A percentile compares a stretch with the other conserved stretches of the same genome.
Conservation (phyloP, 1,140 invertebrate species). For the Adoxophyes honmai region DNA sequence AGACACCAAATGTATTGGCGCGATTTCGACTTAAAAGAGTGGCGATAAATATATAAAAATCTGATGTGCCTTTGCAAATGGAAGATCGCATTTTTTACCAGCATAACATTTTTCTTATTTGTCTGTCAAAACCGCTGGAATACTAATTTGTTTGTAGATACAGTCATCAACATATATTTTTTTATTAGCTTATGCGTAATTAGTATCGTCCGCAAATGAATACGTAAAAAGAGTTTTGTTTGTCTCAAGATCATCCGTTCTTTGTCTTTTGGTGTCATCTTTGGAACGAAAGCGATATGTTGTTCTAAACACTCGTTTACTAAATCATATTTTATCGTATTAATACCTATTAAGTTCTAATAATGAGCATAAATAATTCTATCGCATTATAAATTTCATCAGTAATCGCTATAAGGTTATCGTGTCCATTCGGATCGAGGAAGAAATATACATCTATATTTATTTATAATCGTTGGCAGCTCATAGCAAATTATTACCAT, state of each 20-base stretch:
- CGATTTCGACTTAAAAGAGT: constrained; percentile 52
- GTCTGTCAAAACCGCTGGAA: constrained; percentile 53
- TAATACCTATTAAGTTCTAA: constrained; percentile 12
- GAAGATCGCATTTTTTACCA: constrained; percentile 48
- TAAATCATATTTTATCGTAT: not conserved
- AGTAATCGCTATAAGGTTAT: constrained; percentile 17
- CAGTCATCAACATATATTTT: constrained; percentile 39
- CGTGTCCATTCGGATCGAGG: not conserved
- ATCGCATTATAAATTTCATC: constrained; percentile 27
- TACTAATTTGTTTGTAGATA: constrained; percentile 58
- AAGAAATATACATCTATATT: constrained; percentile 25
- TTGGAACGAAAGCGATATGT: too few species aligned
- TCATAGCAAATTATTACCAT: constrained; percentile 36
- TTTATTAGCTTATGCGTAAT: constrained; percentile 48
- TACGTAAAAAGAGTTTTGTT: constrained; percentile 39
- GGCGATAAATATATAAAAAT: constrained; percentile 67
- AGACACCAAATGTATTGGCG: constrained; percentile 45
- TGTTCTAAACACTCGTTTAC: constrained; percentile 25
- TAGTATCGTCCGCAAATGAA: constrained; percentile 57
- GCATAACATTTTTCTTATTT: constrained; percentile 60
- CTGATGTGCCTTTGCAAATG: constrained; percentile 60
- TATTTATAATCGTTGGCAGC: constrained; percentile 28
- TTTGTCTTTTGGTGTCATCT: too few species aligned
- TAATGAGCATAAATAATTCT: constrained; percentile 22
- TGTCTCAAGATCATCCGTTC: too few species aligned